A percentile compares a stretch with the other conserved stretches of the same genome.
Evolutionary conservation across 2,113 vertebrate genomes (phyloP).

Genomic region (Orcinus orca): DNA sequence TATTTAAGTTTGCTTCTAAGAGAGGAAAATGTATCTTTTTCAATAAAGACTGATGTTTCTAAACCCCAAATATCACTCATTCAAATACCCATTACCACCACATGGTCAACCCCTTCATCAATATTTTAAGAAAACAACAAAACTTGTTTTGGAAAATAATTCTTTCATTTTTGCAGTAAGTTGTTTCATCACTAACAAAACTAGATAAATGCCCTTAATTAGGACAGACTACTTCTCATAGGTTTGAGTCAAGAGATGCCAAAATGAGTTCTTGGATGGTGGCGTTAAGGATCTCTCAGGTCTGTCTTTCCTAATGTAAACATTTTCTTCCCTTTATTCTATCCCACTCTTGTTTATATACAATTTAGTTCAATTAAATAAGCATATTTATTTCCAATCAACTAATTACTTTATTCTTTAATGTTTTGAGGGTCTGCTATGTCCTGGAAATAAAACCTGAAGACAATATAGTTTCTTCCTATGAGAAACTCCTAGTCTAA

Average conservation of each 20-base stretch:
- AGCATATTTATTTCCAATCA: not conserved
- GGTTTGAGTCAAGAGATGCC: not conserved
- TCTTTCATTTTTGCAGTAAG: not conserved
- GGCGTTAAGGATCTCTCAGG: not conserved
- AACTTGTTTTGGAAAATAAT: slow-evolving; percentile 27
- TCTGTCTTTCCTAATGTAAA: not conserved
- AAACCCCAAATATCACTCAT: not conserved
- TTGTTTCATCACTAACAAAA: not conserved
- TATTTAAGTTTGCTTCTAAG: not conserved
- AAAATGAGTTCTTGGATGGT: not conserved
- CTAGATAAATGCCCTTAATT: not conserved
- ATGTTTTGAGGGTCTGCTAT: not conserved
- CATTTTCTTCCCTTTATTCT: not conserved
- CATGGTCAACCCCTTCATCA: not conserved
- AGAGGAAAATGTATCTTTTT: not conserved
- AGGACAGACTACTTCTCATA: not conserved
- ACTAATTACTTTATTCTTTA: not conserved
- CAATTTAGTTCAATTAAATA: not conserved
- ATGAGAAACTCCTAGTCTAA: not conserved
- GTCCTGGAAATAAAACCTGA: not conserved
- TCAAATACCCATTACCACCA: not conserved
- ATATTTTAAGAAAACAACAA: not conserved
- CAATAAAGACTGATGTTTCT: not conserved
- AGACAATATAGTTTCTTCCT: not conserved
- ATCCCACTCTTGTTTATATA: not conserved